Evolutionary conservation across 2,888 invertebrate species (phyloP).

Genomic region (Macrophya annulata): DNA sequence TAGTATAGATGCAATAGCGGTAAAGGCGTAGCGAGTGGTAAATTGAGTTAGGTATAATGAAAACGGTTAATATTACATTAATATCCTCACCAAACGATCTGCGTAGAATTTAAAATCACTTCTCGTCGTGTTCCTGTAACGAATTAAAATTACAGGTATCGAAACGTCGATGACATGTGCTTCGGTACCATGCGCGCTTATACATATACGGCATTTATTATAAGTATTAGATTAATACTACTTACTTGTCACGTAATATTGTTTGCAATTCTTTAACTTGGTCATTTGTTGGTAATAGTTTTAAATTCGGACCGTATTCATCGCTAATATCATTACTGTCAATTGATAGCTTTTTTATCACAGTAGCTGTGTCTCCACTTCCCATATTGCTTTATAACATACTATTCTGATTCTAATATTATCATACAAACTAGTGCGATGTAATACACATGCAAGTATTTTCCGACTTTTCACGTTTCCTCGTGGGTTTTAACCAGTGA

Average conservation of each 20-base stretch:
- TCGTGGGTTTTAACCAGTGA: conserved; percentile 25
- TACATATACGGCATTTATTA: conserved; percentile 21
- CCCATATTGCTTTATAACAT: conserved; percentile 74
- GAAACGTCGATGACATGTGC: conserved; percentile 50
- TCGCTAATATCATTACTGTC: conserved; percentile 79
- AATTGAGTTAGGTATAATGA: not conserved
- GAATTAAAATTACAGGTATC: conserved; percentile 59
- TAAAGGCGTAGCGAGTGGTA: not conserved
- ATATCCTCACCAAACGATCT: conserved; percentile 88
- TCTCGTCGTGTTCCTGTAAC: conserved; percentile 91
- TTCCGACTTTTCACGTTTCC: conserved; percentile 25
- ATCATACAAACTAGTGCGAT: conserved; percentile 3
- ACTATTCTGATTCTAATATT: conserved; percentile 5
- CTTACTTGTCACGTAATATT: conserved; percentile 93
- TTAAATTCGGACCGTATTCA: conserved; percentile 87
- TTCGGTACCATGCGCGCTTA: not conserved
- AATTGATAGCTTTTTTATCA: conserved; percentile 70
- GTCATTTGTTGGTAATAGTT: conserved; percentile 87
- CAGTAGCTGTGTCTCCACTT: conserved; percentile 75
- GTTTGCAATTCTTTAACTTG: conserved; percentile 93
- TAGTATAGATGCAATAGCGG: not conserved
- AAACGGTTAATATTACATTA: conserved; percentile 6
- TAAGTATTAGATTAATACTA: conserved; percentile 47
- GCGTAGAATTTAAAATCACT: conserved; percentile 99
- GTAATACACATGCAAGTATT: conserved; percentile 27